Percentiles rank a stretch among this genome's conserved stretches.
These are phyloP conservation scores for Rhopalosiphum nymphaeae DNA, from an alignment of 2,888 invertebrate species.

Conservation along the genomic window DNA sequence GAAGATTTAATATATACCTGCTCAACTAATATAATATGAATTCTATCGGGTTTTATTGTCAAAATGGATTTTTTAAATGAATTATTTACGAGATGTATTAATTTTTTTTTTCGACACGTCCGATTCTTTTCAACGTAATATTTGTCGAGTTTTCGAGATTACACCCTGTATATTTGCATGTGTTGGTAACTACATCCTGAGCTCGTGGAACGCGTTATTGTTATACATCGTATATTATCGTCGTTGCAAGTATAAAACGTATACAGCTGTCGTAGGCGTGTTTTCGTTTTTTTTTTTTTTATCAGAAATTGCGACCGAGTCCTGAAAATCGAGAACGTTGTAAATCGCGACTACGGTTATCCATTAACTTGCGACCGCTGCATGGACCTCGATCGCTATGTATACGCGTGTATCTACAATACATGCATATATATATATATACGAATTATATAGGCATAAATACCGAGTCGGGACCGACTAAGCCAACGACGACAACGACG, in stretches of 20 bases:
- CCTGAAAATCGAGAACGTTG: constrained; percentile 48
- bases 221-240: not conserved
- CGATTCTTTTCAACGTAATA: not conserved
- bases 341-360: constrained; percentile 19
- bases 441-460: constrained; percentile 4
- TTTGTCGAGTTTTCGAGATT: not conserved
- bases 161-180: not conserved
- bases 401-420: not conserved
- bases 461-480: not conserved
- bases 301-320: constrained; percentile 9
- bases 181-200: not conserved
- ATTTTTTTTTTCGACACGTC: not conserved
- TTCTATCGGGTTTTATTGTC: not conserved
- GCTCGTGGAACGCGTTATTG: not conserved
- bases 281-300: constrained; percentile 18
- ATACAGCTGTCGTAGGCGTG: constrained; percentile 21
- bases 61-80: not conserved
- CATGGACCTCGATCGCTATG: not conserved
- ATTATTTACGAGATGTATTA: not conserved
- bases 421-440: not conserved
- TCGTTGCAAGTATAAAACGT: not conserved
- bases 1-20: not conserved
- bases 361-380: constrained; percentile 35
- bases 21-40: not conserved
- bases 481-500: not conserved